Evolutionary conservation across 2,797 vertebrate genomes (phyloP).

Genomic region (Podarcis siculus): DNA sequence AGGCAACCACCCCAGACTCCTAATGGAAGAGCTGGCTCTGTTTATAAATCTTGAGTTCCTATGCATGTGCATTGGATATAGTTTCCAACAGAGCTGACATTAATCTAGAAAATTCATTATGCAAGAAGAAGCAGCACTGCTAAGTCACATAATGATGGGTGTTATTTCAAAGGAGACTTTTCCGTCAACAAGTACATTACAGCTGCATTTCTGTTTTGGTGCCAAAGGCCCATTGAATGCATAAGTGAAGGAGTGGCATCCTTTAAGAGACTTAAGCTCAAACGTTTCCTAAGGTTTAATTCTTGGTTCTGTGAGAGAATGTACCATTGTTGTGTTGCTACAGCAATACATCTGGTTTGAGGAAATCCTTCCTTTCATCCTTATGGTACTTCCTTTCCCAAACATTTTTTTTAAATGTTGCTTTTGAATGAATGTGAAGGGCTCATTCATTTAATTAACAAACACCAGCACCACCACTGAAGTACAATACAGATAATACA

Average conservation of each 20-base stretch:
- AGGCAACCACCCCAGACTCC: background rate
- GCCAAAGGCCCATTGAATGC: background rate
- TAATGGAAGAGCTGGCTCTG: too few species aligned
- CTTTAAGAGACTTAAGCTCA: slow-evolving; percentile 61
- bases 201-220: background rate
- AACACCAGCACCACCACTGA: slow-evolving; percentile 51
- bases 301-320: slow-evolving; percentile 68
- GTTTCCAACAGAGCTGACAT: slow-evolving; percentile 27
- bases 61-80: background rate
- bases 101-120: background rate
- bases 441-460: slow-evolving; percentile 72
- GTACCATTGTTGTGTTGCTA: slow-evolving; percentile 72
- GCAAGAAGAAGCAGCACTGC: background rate
- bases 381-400: slow-evolving; percentile 80
- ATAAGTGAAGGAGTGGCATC: slow-evolving; percentile 59
- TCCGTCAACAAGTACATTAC: slow-evolving; percentile 31
- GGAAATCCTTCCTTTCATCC: slow-evolving; percentile 77
- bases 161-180: background rate
- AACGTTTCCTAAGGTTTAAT: slow-evolving; percentile 68
- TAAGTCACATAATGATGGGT: background rate
- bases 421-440: slow-evolving; percentile 68
- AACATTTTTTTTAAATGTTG: slow-evolving; percentile 72
- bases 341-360: slow-evolving; percentile 68
- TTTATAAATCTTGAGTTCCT: background rate
- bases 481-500: slow-evolving; percentile 37